Evolutionary conservation across 2,888 invertebrate species (phyloP), one percentile per base, ranked within the genome.

Genomic region (Camptogramma bilineatum): DNA sequence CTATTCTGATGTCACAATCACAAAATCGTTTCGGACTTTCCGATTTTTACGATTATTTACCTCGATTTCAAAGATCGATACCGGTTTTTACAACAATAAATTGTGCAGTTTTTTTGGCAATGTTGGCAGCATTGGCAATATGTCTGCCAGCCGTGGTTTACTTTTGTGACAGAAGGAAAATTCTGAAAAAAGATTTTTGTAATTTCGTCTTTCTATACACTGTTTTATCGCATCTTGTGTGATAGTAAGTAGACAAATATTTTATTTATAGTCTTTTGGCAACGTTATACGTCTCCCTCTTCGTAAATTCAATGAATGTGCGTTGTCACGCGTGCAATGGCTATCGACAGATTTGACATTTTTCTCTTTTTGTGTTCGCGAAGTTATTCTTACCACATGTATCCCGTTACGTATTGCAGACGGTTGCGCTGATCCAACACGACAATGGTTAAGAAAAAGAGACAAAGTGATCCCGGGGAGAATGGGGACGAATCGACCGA

Each of bases 401-500:
- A 91, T 92, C 91, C 90, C 81, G 85, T 92, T 92, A 92, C 91
- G 85, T 90, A 78, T 87, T 91, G 78, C 91, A 92, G 91, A 83
- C 83, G 80, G 81, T 83, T 78, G 73, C 80, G 75, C 79, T 87
- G 82, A 85, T 83, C 73, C 76, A 81, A 80, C 80, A 81, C 77
- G 72, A 92, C 85, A 84, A 96, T 96, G 96, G 95, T 94, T 63
- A 96, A 96, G 90, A 96, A 95, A 93, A 95, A 96, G 93, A 94
- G 96, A 85, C 96, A 96, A 83, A 94, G 94, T 72, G 96, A 96
- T 76, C 95, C 94, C 39, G 93, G 93, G 52, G 94, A 94, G 73
- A 95, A 95, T 72, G 93, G 91, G 58, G 94, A 94, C 77, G 95
- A 95, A 71, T 96, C 96, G 4, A 95, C 96, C 0, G 96, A 96